Percentiles rank a stretch among this genome's conserved stretches.
Conservation (phyloP, 2,113 vertebrate genomes). For the Delphinapterus leucas region DNA sequence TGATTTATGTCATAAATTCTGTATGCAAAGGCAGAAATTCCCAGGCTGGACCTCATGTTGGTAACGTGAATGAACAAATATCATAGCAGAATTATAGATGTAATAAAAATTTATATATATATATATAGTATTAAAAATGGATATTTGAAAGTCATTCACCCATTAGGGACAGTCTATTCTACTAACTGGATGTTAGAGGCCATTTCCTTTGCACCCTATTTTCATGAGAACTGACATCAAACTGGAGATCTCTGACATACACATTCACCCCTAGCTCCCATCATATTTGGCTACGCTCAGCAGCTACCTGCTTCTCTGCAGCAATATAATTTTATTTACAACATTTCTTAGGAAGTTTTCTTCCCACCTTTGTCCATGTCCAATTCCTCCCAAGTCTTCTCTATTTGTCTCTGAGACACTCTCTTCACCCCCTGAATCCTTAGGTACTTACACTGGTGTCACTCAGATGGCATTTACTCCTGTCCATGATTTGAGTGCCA, state of each 20-base stretch:
- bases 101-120: neutral
- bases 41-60: neutral
- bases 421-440: neutral
- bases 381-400: neutral
- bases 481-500: neutral
- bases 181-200: neutral
- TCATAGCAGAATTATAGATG: neutral
- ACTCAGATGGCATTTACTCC: neutral
- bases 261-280: neutral
- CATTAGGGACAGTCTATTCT: neutral
- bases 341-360: neutral
- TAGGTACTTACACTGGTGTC: neutral
- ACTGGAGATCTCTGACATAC: neutral
- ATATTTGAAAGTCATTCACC: neutral
- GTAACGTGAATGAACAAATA: neutral
- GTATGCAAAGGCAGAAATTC: neutral
- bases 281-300: neutral
- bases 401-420: neutral
- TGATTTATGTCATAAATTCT: neutral
- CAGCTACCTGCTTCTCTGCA: neutral
- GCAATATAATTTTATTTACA: neutral
- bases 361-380: neutral
- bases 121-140: neutral
- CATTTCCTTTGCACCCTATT: neutral
- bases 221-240: neutral